Evolutionary conservation across 2,113 vertebrate species (phyloP).

Genomic region (Ginglymostoma cirratum): DNA sequence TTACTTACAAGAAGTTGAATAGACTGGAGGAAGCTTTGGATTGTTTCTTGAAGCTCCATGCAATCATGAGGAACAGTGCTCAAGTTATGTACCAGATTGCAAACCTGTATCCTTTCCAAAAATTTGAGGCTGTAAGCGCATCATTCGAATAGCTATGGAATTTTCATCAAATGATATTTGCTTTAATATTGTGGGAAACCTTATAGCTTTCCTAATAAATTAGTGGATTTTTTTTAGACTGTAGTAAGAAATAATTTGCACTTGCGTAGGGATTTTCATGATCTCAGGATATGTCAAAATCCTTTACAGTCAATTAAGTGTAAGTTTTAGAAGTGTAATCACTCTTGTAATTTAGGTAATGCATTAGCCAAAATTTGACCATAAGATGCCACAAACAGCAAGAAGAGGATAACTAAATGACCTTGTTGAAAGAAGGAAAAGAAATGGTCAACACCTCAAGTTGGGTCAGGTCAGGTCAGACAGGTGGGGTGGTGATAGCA

Average conservation of each 20-base stretch:
- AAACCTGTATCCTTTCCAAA: constrained; percentile 72
- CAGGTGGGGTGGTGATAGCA: no score
- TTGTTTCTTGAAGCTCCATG: constrained; percentile 89
- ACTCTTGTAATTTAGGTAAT: background rate
- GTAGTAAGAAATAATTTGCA: background rate
- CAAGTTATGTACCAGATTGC: constrained; percentile 90
- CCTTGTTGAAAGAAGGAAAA: background rate
- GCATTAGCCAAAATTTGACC: background rate
- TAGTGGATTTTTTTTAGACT: background rate
- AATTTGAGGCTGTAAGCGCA: background rate
- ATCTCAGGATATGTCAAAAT: background rate
- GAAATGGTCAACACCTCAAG: background rate
- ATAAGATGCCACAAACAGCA: background rate
- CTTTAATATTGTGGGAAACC: background rate
- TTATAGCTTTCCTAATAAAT: background rate
- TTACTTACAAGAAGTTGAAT: constrained; percentile 78
- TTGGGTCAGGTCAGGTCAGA: background rate
- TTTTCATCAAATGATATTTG: background rate
- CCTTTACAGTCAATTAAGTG: background rate
- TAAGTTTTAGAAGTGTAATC: background rate
- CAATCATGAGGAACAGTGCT: constrained; percentile 80
- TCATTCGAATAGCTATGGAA: background rate
- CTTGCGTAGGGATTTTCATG: background rate
- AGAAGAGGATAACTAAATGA: background rate
- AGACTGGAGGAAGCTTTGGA: constrained; percentile 80